phyloP scores from a whole-genome alignment of 23 tunicate species.

The Styela clava region DNA sequence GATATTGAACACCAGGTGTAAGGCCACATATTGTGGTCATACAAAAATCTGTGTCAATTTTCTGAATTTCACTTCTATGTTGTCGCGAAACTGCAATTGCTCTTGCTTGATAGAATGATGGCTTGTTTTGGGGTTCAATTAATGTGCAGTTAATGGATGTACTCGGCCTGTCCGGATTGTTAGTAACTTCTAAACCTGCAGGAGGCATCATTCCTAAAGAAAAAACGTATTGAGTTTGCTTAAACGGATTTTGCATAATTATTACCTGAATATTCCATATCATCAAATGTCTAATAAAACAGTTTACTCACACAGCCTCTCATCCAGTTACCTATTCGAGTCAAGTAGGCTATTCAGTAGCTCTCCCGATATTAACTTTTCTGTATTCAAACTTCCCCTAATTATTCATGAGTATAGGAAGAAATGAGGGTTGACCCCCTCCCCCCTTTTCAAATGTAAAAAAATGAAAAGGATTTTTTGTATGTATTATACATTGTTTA shows the following conservation, averaged over 20 bases:
- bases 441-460: too few species aligned
- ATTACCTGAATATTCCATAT: too few species aligned
- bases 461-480: too few species aligned
- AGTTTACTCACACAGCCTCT: too few species aligned
- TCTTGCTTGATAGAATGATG: neutral
- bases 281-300: too few species aligned
- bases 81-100: neutral
- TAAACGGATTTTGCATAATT: neutral
- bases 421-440: too few species aligned
- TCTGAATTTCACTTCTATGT: neutral
- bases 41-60: neutral
- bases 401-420: too few species aligned
- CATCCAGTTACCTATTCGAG: too few species aligned
- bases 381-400: too few species aligned
- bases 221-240: neutral
- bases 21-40: neutral
- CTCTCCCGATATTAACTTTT: too few species aligned
- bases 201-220: neutral
- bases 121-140: neutral
- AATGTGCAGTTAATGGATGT: neutral
- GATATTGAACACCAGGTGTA: neutral
- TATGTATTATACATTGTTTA: too few species aligned
- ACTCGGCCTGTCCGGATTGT: neutral
- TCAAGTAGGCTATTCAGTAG: too few species aligned
- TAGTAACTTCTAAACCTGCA: neutral